Conservation (phyloP, 1,140 invertebrate species). For the Theocolax elegans region DNA sequence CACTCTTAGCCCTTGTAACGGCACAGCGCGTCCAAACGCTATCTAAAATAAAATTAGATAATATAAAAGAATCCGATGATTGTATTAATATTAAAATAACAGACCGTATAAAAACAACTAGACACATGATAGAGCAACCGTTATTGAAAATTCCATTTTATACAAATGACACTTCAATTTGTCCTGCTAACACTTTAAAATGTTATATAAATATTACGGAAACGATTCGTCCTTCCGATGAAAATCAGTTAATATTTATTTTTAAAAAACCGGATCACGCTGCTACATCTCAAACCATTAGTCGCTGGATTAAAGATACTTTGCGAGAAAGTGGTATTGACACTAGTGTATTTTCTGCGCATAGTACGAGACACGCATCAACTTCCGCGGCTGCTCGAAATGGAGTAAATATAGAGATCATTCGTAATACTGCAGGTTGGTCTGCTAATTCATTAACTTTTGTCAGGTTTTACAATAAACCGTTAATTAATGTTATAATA, state of each 20-base stretch:
- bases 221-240: background rate
- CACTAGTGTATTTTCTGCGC: slow-evolving; percentile 38
- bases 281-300: slow-evolving; percentile 46
- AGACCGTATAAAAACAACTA: background rate
- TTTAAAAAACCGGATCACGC: slow-evolving; percentile 42
- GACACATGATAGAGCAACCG: background rate
- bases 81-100: background rate
- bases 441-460: background rate
- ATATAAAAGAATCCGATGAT: background rate
- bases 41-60: too few species aligned
- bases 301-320: slow-evolving; percentile 47
- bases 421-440: slow-evolving; percentile 50
- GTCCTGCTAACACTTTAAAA: slow-evolving; percentile 4
- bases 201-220: slow-evolving; percentile 9
- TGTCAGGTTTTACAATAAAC: background rate
- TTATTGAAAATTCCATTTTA: slow-evolving; percentile 5
- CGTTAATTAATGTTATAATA: background rate
- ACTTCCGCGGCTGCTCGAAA: slow-evolving; percentile 43
- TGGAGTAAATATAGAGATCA: slow-evolving; percentile 46
- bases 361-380: slow-evolving; percentile 49
- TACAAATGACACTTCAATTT: background rate
- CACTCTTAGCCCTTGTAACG: background rate
- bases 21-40: background rate
- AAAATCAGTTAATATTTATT: slow-evolving; percentile 37
- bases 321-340: slow-evolving; percentile 45